Base-by-base conservation (phyloP, 1,140 invertebrate genomes). In the Glossosoma conforme region DNA sequence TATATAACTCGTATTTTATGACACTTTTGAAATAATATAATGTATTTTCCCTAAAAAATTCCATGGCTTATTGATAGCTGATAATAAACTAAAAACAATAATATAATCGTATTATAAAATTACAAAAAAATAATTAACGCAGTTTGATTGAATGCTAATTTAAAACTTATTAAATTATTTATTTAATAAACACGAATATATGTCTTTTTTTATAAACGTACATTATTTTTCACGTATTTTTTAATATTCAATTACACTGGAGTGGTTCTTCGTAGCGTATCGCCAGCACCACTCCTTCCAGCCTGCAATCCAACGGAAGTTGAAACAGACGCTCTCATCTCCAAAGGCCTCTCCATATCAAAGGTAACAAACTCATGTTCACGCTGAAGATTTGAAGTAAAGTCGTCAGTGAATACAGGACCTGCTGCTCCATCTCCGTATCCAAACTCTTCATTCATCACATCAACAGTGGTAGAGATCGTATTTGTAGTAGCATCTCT, bases 291-390 rank as follows among this genome's bases (percentile, higher is more conserved):
- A 14, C 46, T 47, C 32, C 47, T 54, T 22, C 4, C 44, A 11
- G 56, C 18, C 25, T 44, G 65, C 54, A 52, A 53, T 60, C 50
- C 59, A 50, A 55, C 62, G 61, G 36, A 54, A 52, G 14, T 44
- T 38, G 37, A 52, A 49, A 21, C 36, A 25, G 54, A 51, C 50
- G 50, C 52, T 37, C 44, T 52, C 47, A 48, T 33, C 36, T 62
- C 60, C 43, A 66, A 48, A 19, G 66, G 64, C 46, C 66, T 61
- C 38, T 70, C 69, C 37, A 70, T 48, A 60, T 71, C 63, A 59
- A 71, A 71, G 4, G 66, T 69, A 2, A 71, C 67, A 45, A 71
- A 71, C 44, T 69, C 69, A 36, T 63, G 61, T 44, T 65, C 64
- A 24, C 62, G 60, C 37, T 60, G 65, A 14, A 63, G 54, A 53